Conservation (phyloP, 2,797 vertebrate genomes). For the Rousettus madagascariensis region DNA sequence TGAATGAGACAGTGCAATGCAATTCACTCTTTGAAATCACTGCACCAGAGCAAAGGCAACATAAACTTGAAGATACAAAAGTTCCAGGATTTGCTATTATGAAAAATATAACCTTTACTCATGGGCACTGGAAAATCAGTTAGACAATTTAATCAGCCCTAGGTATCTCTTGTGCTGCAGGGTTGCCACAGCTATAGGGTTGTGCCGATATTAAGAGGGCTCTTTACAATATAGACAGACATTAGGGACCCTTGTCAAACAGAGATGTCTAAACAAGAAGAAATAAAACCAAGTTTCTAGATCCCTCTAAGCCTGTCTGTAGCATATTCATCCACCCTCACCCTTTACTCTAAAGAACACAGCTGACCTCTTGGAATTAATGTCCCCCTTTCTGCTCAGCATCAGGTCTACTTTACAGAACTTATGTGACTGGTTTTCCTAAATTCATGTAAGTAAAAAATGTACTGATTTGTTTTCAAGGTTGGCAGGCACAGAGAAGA, state of each 20-base stretch:
- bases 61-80: constrained; percentile 22
- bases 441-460: background rate
- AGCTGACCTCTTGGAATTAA: background rate
- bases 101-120: background rate
- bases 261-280: background rate
- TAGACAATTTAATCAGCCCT: background rate
- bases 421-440: background rate
- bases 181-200: background rate
- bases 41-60: background rate
- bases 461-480: background rate
- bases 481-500: background rate
- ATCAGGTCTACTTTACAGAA: background rate
- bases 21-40: background rate
- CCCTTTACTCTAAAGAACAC: background rate
- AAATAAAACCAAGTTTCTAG: background rate
- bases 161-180: background rate
- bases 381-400: background rate
- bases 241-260: background rate
- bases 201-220: background rate
- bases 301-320: background rate
- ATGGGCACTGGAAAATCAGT: background rate
- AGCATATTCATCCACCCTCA: background rate
- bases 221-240: background rate
- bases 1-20: background rate
- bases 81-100: background rate